Evolutionary conservation across 2,888 invertebrate species (phyloP).

Genomic region (Torymus tubicola): DNA sequence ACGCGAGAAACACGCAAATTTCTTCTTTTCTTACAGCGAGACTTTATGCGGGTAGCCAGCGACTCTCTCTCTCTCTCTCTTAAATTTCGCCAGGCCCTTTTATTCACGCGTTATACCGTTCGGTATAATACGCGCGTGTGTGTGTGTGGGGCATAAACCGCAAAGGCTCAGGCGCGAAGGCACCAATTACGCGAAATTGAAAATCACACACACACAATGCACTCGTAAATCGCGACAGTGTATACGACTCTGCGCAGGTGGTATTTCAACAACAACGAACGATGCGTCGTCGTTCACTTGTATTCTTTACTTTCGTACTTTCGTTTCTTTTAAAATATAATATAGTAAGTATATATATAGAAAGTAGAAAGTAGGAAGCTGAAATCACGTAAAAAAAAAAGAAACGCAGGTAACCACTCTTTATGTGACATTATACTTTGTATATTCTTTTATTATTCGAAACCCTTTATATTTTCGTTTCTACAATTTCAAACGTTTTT

Average conservation of each 20-base stretch:
- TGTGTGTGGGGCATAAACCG: slow-evolving; percentile 46
- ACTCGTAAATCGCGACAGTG: slow-evolving; percentile 62
- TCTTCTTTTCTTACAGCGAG: slow-evolving; percentile 24
- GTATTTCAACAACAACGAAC: slow-evolving; percentile 33
- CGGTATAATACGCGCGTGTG: slow-evolving; percentile 51
- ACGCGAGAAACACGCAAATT: not conserved
- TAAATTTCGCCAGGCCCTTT: slow-evolving; percentile 39
- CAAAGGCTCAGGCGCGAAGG: slow-evolving; percentile 48
- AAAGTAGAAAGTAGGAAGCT: not conserved
- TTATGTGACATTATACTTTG: too few relatives aligned
- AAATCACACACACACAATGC: slow-evolving; percentile 64
- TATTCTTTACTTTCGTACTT: not conserved
- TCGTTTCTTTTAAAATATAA: not conserved
- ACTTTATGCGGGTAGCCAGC: not conserved
- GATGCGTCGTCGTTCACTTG: not conserved
- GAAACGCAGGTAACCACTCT: too few relatives aligned
- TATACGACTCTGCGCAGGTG: slow-evolving; percentile 32
- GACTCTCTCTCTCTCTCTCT: slow-evolving; percentile 7
- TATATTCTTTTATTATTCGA: too few relatives aligned
- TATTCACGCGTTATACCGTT: slow-evolving; percentile 41
- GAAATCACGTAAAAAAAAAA: too few relatives aligned
- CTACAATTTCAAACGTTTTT: too few relatives aligned
- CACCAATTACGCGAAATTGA: slow-evolving; percentile 68
- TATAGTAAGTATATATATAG: not conserved
- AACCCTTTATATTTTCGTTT: too few relatives aligned